phyloP scores from a whole-genome alignment of 1,140 invertebrate genomes.

The Drosophila aff. region DNA sequence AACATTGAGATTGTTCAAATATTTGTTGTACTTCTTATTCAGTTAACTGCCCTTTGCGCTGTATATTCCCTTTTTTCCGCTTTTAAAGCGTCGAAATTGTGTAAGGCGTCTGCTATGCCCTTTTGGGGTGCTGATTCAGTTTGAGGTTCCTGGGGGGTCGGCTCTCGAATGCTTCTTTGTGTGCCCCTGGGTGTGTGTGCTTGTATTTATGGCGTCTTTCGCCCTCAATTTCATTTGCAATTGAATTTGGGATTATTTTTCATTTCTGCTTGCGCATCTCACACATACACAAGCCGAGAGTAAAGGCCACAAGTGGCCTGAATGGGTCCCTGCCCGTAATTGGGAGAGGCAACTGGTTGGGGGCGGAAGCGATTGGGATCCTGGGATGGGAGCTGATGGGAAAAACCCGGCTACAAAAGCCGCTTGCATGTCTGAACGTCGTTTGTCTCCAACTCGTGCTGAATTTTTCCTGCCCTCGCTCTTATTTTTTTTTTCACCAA shows the following conservation, averaged over 20 bases:
- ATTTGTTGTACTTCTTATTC: constrained; percentile 26
- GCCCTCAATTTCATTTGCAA: constrained; percentile 83
- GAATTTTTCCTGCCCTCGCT: constrained; percentile 31
- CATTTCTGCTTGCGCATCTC: constrained; percentile 74
- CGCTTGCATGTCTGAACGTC: constrained; percentile 77
- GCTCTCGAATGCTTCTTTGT: constrained; percentile 34
- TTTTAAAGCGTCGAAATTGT: constrained; percentile 66
- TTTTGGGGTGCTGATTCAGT: constrained; percentile 55
- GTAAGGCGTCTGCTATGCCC: constrained; percentile 56
- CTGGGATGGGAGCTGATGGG: constrained; percentile 1
- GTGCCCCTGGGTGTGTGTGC: constrained; percentile 35
- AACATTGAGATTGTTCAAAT: constrained; percentile 7
- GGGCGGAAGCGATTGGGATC: constrained; percentile 1
- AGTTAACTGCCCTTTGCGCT: constrained; percentile 9
- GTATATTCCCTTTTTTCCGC: constrained; percentile 13
- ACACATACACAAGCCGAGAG: constrained; percentile 23
- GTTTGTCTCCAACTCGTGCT: constrained; percentile 67
- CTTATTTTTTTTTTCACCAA: background rate
- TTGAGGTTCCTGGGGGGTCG: constrained; percentile 24
- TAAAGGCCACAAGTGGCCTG: constrained; percentile 74
- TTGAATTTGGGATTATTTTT: constrained; percentile 84
- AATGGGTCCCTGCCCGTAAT: constrained; percentile 61
- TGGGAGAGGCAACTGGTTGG: constrained; percentile 8
- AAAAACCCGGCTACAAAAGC: constrained; percentile 50
- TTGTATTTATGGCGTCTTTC: constrained; percentile 72